Base-by-base conservation (phyloP, 2,113 vertebrate genomes). In the Andinoacara biseriatus region DNA sequence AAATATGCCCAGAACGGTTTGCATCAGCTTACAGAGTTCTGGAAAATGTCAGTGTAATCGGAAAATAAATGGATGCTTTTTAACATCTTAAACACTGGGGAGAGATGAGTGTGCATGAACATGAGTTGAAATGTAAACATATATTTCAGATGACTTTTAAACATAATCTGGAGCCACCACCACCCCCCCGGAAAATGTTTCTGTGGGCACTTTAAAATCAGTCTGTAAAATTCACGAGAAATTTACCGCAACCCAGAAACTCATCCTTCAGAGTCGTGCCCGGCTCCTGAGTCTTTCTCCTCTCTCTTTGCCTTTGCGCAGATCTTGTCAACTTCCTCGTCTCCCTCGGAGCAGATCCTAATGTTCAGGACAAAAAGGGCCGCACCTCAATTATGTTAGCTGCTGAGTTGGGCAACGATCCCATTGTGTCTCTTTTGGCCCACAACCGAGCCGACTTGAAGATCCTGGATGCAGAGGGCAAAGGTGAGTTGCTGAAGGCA, bases 261-360 rank as follows among this genome's bases (percentile, higher is more conserved):
- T 17, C 7, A 17, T 49, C 24, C 7, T 11, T 75, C 4, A 40
- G 2, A 22, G 5, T 59, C n/a, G 31, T 15, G 11, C 76, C 3
- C 3, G 4, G 57, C 9, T 54, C 26, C 22, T 2, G 33, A 59
- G 8, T 46, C 9, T 29, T 10, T 14, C 15, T 82, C 4, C 29
- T 0, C 22, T 76, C 17, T 58, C 7, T 9, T 26, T 54, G 31
- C 57, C 59, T 82, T 59, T n/a, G 78, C 24, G 35, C 82, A 3
- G 96, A 97, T 3, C 96, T 98, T 94, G 96, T 97, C 29, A 92
- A 78, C 59, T 98, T 98, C 89, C 95, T 99, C 58, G 91, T 98
- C 9, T 93, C 94, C 0, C 92, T 93, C 0, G 96, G 97, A 22
- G 98, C 97, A 22, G 82, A 90, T 8, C 96, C 97, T 1, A 87